phyloP scores from a whole-genome alignment of 2,113 vertebrate species.

The Prionailurus viverrinus region DNA sequence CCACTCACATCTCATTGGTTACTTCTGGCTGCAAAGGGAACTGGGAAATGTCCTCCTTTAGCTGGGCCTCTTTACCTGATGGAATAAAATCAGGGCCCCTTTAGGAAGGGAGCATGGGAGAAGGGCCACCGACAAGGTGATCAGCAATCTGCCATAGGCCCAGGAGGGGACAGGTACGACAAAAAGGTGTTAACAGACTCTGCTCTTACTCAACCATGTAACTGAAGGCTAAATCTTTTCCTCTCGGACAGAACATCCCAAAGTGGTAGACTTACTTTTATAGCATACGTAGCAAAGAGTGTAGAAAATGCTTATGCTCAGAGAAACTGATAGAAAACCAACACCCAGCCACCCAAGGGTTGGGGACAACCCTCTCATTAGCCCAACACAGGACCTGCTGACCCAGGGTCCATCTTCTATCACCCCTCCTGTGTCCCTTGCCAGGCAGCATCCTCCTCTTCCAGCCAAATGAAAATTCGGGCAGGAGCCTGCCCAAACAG shows the following conservation, averaged over 20 bases:
- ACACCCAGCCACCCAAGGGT: background rate
- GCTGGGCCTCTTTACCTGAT: background rate
- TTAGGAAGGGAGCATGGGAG: background rate
- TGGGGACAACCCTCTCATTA: background rate
- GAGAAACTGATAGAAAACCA: slow-evolving; percentile 24
- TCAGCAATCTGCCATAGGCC: background rate
- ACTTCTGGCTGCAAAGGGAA: background rate
- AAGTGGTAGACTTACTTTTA: slow-evolving; percentile 14
- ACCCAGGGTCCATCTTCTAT: background rate
- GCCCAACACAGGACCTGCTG: background rate
- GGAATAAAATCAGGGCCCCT: background rate
- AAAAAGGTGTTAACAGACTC: background rate
- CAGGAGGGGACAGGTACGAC: background rate
- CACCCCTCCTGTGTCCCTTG: background rate
- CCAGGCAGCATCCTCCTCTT: background rate
- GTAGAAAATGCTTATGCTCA: background rate
- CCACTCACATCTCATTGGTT: background rate
- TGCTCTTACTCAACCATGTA: background rate
- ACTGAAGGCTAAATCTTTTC: slow-evolving; percentile 1
- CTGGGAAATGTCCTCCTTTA: background rate
- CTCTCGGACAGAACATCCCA: background rate
- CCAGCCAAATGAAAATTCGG: background rate
- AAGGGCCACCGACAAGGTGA: background rate
- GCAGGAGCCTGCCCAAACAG: background rate
- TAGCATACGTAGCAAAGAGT: background rate